Percentiles rank a stretch among this genome's conserved stretches.
These are phyloP conservation scores for Sthenelais limicola DNA, from an alignment of 2,888 invertebrate species.

Conservation along the genomic window DNA sequence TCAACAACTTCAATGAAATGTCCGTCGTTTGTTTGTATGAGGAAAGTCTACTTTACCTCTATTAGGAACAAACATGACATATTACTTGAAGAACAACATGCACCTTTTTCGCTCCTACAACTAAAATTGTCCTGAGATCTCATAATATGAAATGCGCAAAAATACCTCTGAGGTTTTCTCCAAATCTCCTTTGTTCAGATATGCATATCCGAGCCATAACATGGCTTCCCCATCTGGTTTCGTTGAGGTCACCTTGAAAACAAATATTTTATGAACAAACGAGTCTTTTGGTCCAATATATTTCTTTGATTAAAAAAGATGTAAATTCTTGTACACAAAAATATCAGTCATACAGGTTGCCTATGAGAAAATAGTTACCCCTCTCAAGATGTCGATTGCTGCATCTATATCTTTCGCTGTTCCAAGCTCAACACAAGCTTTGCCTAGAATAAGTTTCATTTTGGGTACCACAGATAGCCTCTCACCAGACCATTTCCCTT, in stretches of 20 bases:
- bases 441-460: background rate
- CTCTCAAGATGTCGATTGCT: background rate
- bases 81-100: too few relatives aligned
- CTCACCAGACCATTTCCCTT: slow-evolving; percentile 7
- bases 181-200: background rate
- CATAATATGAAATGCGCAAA: too few relatives aligned
- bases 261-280: background rate
- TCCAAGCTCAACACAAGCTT: slow-evolving; percentile 11
- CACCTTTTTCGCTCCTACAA: too few relatives aligned
- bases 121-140: too few relatives aligned
- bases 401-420: background rate
- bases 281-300: background rate
- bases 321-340: too few relatives aligned
- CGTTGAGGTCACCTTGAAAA: background rate
- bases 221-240: background rate
- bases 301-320: too few relatives aligned
- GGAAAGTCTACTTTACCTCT: too few relatives aligned
- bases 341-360: too few relatives aligned
- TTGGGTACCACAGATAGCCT: background rate
- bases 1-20: too few relatives aligned
- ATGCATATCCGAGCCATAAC: slow-evolving; percentile 6
- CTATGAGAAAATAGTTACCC: background rate
- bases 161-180: slow-evolving; percentile 13
- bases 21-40: too few relatives aligned
- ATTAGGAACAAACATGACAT: too few relatives aligned